Percentiles rank a stretch among this genome's conserved stretches.
These are phyloP conservation scores for Phyllotreta cruciferae DNA, from an alignment of 2,888 invertebrate species.

Conservation along the genomic window DNA sequence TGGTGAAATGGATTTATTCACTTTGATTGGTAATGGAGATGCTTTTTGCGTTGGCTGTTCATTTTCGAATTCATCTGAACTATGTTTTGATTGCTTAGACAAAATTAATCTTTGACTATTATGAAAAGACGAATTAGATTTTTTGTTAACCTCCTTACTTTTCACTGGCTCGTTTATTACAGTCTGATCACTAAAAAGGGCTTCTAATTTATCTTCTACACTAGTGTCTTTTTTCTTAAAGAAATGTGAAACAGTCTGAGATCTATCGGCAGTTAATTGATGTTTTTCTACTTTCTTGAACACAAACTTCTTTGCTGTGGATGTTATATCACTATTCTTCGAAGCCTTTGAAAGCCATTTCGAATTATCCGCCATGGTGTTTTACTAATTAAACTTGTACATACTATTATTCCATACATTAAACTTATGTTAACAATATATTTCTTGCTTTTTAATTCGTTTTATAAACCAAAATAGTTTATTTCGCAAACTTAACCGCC, in stretches of 20 bases:
- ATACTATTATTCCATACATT: not conserved
- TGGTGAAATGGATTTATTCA: not conserved
- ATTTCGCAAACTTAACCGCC: not conserved
- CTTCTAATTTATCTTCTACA: conserved; percentile 20
- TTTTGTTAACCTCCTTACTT: not conserved
- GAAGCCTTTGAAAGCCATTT: conserved; percentile 46
- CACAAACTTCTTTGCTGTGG: conserved; percentile 43
- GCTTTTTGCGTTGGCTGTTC: not conserved
- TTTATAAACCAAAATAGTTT: not conserved
- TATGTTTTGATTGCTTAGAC: not conserved
- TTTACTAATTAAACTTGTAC: conserved; percentile 1
- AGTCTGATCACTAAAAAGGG: conserved; percentile 8
- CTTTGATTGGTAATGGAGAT: not conserved
- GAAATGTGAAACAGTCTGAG: conserved; percentile 25
- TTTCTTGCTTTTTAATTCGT: not conserved
- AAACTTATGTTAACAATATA: not conserved
- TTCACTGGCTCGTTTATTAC: not conserved
- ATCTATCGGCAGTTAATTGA: not conserved
- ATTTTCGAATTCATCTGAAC: not conserved
- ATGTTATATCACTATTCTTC: conserved; percentile 31
- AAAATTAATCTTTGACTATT: no score
- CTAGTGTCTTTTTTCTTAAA: conserved; percentile 14
- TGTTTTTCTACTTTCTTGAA: conserved; percentile 41
- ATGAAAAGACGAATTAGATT: not conserved
- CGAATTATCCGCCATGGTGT: conserved; percentile 34